Conservation (phyloP, 2,797 vertebrate species). For the Bradypodion ventrale region DNA sequence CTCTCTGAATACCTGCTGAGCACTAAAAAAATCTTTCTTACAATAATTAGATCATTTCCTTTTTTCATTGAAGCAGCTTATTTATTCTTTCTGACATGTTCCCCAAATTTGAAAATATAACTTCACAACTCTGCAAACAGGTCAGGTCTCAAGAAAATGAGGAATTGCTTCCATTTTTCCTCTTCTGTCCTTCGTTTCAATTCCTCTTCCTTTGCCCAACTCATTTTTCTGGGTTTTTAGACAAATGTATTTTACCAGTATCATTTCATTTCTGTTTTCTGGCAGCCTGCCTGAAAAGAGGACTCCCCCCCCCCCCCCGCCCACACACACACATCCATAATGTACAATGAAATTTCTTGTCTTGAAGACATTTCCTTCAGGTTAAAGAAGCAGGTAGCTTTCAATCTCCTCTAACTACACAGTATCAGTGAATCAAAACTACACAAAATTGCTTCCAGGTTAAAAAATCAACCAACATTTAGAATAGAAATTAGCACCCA, state of each 20-base stretch:
- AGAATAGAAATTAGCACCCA: slow-evolving; percentile 15
- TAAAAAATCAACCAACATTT: slow-evolving; percentile 44
- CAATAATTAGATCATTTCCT: slow-evolving; percentile 51
- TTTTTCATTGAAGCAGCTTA: slow-evolving; percentile 43
- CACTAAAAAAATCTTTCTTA: slow-evolving; percentile 46
- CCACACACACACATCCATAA: too few species aligned
- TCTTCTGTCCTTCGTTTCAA: background rate
- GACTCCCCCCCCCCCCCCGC: background rate
- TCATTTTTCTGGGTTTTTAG: background rate
- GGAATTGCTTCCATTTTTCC: accelerated
- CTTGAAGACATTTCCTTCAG: slow-evolving; percentile 5
- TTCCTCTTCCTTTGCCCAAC: accelerated
- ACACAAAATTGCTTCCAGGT: background rate
- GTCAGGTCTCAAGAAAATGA: background rate
- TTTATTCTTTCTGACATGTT: slow-evolving; percentile 50
- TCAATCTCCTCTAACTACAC: background rate
- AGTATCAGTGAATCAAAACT: slow-evolving; percentile 30
- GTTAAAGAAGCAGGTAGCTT: slow-evolving; percentile 30
- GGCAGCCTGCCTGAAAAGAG: background rate
- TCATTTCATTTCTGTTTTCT: background rate
- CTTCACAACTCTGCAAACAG: slow-evolving; percentile 33
- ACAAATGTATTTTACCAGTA: background rate
- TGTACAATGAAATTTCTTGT: background rate
- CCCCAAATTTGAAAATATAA: slow-evolving; percentile 45
- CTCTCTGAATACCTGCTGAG: slow-evolving; percentile 18